These are phyloP conservation scores for Trichomalopsis sarcophagae DNA, from an alignment of 1,140 invertebrate species.

Conservation along the genomic window DNA sequence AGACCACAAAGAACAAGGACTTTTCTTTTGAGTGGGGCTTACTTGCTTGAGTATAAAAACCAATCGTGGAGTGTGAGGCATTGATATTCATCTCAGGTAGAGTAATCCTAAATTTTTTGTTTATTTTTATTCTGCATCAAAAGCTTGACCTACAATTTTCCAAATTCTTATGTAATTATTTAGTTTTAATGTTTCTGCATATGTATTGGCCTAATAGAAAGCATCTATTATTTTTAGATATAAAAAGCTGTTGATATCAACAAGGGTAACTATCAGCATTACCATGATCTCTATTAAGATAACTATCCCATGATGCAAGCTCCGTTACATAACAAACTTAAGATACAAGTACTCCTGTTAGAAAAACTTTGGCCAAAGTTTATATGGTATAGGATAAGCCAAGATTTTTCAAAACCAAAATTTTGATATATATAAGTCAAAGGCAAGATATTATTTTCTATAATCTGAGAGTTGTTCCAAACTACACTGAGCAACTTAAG, in stretches of 20 bases:
- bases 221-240: constrained; percentile 54
- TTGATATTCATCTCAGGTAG: constrained; percentile 42
- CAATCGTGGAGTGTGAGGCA: constrained; percentile 28
- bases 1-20: constrained; percentile 40
- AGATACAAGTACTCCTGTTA: constrained; percentile 48
- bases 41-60: constrained; percentile 18
- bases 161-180: not conserved
- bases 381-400: constrained; percentile 46
- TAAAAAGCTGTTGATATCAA: constrained; percentile 51
- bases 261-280: constrained; percentile 26
- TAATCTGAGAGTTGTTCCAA: constrained; percentile 44
- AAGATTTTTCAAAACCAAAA: constrained; percentile 42
- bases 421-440: constrained; percentile 34
- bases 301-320: constrained; percentile 61
- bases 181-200: not conserved
- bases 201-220: not conserved
- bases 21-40: constrained; percentile 37
- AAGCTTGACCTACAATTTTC: not conserved
- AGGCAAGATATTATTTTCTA: constrained; percentile 3
- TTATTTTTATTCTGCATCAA: not conserved
- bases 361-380: constrained; percentile 51
- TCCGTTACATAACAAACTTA: constrained; percentile 56
- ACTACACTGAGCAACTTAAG: constrained; percentile 44
- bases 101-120: not conserved
- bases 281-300: constrained; percentile 56